Percentiles rank a stretch among this genome's conserved stretches.
Conservation (phyloP, 2,113 vertebrate genomes). For the Hippocampus comes region DNA sequence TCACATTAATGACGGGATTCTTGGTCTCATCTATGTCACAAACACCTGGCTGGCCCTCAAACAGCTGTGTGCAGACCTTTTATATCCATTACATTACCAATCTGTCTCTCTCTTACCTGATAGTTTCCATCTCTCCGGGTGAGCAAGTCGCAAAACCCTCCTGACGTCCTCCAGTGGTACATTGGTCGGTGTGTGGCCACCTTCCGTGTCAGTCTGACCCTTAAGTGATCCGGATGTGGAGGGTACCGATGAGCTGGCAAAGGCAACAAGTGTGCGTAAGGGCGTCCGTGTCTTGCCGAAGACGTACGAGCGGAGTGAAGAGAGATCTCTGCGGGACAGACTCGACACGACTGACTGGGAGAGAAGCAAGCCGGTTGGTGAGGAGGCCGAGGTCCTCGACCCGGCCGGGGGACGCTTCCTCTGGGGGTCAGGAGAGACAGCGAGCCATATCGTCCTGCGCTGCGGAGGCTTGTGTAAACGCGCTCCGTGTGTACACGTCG, state of each 20-base stretch:
- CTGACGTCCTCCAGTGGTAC: slow-evolving; percentile 65
- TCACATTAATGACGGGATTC: background rate
- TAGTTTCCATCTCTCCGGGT: slow-evolving; percentile 81
- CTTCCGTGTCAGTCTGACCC: slow-evolving; percentile 14
- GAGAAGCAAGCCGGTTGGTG: background rate
- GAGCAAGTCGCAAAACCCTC: slow-evolving; percentile 76
- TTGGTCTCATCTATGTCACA: background rate
- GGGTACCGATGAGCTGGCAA: slow-evolving; percentile 56
- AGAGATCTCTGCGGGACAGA: slow-evolving; percentile 10
- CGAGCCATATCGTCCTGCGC: slow-evolving; percentile 36
- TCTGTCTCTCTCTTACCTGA: slow-evolving; percentile 71
- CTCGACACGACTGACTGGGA: slow-evolving; percentile 9
- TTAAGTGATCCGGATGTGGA: slow-evolving; percentile 33
- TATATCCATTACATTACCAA: background rate
- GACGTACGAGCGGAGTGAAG: background rate
- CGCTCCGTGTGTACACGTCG: slow-evolving; percentile 33
- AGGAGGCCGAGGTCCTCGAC: background rate
- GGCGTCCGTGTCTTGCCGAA: slow-evolving; percentile 17
- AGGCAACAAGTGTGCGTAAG: slow-evolving; percentile 47
- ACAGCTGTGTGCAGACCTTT: background rate
- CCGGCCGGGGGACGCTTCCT: slow-evolving; percentile 25
- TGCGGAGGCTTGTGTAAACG: slow-evolving; percentile 38
- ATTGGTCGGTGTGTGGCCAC: slow-evolving; percentile 6
- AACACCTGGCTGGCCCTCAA: background rate
- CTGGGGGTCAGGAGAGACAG: slow-evolving; percentile 13